Percentiles rank a stretch among this genome's conserved stretches.
Conservation (phyloP, 2,888 invertebrate species). For the Graphium colonna region DNA sequence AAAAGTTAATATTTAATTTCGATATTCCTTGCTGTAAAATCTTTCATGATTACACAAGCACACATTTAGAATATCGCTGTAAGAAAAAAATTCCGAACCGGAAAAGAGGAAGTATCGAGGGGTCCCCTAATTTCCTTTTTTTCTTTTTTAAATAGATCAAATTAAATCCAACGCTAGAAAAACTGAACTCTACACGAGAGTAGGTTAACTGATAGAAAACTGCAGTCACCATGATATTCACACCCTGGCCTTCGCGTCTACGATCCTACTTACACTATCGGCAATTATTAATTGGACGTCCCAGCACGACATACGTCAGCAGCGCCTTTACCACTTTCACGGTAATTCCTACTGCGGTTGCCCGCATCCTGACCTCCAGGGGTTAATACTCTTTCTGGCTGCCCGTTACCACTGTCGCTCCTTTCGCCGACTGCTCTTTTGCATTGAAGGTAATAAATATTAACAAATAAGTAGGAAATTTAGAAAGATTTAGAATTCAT, state of each 20-base stretch:
- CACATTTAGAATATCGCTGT: too few relatives aligned
- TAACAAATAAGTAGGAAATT: not conserved
- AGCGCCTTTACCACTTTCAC: conserved; percentile 85
- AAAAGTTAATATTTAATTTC: too few relatives aligned
- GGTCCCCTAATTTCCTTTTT: too few relatives aligned
- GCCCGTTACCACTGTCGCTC: conserved; percentile 48
- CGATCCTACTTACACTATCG: conserved; percentile 86
- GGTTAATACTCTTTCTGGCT: conserved; percentile 58
- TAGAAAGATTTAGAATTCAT: too few relatives aligned
- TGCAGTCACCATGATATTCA: conserved; percentile 88
- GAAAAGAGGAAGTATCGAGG: too few relatives aligned
- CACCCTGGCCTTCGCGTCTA: conserved; percentile 86
- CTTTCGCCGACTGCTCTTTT: conserved; percentile 46
- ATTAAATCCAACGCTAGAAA: too few relatives aligned
- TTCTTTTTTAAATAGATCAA: too few relatives aligned
- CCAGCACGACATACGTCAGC: conserved; percentile 88
- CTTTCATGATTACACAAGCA: too few relatives aligned
- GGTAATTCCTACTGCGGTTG: conserved; percentile 59
- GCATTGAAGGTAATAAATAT: conserved; percentile 23
- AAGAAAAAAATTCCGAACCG: too few relatives aligned
- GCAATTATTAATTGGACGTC: conserved; percentile 87
- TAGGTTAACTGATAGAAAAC: too few relatives aligned
- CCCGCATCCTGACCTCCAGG: conserved; percentile 61
- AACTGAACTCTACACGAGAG: too few relatives aligned
- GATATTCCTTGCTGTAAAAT: too few relatives aligned